Base-by-base conservation (phyloP, 1,140 invertebrate species). In the Diprion similis region DNA sequence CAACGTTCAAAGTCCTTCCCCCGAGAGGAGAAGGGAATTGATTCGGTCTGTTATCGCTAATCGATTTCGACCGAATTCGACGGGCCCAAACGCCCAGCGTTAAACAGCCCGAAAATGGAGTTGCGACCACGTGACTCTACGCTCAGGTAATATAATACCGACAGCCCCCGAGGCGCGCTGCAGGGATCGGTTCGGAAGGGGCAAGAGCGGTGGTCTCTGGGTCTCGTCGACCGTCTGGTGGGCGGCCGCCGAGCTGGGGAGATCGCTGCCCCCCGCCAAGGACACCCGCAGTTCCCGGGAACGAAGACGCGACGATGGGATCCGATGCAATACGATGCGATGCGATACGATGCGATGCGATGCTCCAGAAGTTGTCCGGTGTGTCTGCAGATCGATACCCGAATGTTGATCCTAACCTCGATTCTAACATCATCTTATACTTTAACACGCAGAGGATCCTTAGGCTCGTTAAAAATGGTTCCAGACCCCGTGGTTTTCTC, bases 181-280 rank as follows among this genome's bases (percentile, higher is more conserved):
- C 15, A 15, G 37, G 18, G 66, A 45, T 45, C 15, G 66, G 66
- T 68, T 18, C 19, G 4, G 37, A 68, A 11, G 66, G 37, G 17
- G 15, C 66, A 45, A 37, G 67, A 24, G 13, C 15, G 67, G n/a
- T 13, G 67, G 67, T 15, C 13, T 71, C 15, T 46, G 47, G 68
- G 71, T 46, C 69, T 73, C 75, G 76, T 68, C 73, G 73, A 73
- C 59, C 70, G 75, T 79, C 75, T 75, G 72, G 75, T 80, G 80
- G 80, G 79, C 78, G 80, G 78, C 77, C 77, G 76, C 75, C 78
- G 77, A 75, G 75, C 78, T 74, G 78, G 71, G 75, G 78, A 82
- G 84, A 85, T 85, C 82, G 82, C 78, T 84, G 84, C 81, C 80
- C 82, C 82, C 81, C 79, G 81, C 78, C 83, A 84, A 85, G 83